Base-by-base conservation (phyloP, 1,140 invertebrate genomes). In the Odontomachus brunneus region DNA sequence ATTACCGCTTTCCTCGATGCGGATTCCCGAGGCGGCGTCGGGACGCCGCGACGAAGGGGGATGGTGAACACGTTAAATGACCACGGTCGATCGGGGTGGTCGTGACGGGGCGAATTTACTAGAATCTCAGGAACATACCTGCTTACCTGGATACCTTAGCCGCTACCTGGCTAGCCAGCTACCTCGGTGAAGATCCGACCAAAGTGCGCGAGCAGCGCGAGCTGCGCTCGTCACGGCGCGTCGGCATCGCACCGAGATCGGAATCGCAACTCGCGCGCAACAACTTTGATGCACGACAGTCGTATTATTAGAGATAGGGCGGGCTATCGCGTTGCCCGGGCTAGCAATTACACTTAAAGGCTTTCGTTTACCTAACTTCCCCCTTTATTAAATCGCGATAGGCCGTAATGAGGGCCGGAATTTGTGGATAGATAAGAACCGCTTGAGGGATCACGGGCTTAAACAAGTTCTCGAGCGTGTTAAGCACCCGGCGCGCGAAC, bases 231-330 rank as follows among this genome's bases (percentile, higher is more conserved):
- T 73, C 65, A 66, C 51, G 33, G 60, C 53, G 53, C 65, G 38
- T 57, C 83, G 24, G 19, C 49, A 59, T 14, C 38, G 57, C 51
- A 62, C n/a, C n/a, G 26, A 87, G 82, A 84, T 87, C 74, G 67
- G 57, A 87, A 87, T 87, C 86, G 69, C 67, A n/a, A 12, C 60
- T 59, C 38, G 51, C 84, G 86, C 86, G 86, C 74, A 55, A 60
- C 59, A 86, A 74, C 73, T 87, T 87, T 84, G 85, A 87, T 87
- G 69, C 86, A 81, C 75, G 86, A 80, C 86, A 87, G 86, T 87
- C 85, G 85, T 87, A 83, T 87, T 87, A 87, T 87, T 87, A 87
- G 81, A 87, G 85, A 87, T 84, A 84, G 38, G 38, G 85, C 81
- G 44, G 60, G 67, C 48, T 84, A 83, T 87, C 83, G 74, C 82